Percentiles rank a stretch among this genome's conserved stretches.
Conservation (phyloP, 2,888 invertebrate genomes). For the Folsomia candida region DNA sequence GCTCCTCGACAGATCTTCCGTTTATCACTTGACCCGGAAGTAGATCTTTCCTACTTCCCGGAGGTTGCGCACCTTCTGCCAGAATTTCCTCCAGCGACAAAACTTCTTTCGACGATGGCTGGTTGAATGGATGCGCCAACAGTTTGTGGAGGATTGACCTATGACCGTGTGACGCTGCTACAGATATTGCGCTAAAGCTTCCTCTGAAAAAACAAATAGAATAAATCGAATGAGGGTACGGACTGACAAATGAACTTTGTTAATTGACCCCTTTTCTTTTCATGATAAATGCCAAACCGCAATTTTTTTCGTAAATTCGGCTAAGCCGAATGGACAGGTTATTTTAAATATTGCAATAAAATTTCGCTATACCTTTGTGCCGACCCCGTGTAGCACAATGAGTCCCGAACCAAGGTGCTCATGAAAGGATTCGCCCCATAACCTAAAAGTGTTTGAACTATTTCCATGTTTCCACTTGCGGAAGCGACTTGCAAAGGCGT, state of each 20-base stretch:
- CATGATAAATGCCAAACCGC: too few species aligned
- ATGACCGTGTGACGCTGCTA: constrained; percentile 85
- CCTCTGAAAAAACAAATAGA: not conserved
- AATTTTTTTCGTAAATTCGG: too few species aligned
- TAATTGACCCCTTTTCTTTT: too few species aligned
- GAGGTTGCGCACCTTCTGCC: constrained; percentile 68
- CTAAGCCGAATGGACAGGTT: too few species aligned
- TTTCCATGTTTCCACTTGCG: constrained; percentile 74
- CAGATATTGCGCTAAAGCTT: constrained; percentile 71
- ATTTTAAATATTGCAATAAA: not conserved
- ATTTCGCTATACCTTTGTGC: constrained; percentile 82
- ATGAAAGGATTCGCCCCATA: constrained; percentile 86
- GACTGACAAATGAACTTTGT: too few species aligned
- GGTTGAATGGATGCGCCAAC: constrained; percentile 67
- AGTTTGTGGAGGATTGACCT: constrained; percentile 73
- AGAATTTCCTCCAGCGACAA: constrained; percentile 84
- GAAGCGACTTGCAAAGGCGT: constrained; percentile 86
- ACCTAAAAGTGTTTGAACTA: constrained; percentile 73
- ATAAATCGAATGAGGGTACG: too few species aligned
- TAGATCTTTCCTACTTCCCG: constrained; percentile 27
- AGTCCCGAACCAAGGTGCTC: constrained; percentile 77
- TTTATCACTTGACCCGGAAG: constrained; percentile 9
- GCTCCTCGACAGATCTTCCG: constrained; percentile 52
- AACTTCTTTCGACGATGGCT: constrained; percentile 67
- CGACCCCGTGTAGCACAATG: constrained; percentile 79